Evolutionary conservation across 2,797 vertebrate species (phyloP).

Genomic region (Petrocephalus schoutedeni): DNA sequence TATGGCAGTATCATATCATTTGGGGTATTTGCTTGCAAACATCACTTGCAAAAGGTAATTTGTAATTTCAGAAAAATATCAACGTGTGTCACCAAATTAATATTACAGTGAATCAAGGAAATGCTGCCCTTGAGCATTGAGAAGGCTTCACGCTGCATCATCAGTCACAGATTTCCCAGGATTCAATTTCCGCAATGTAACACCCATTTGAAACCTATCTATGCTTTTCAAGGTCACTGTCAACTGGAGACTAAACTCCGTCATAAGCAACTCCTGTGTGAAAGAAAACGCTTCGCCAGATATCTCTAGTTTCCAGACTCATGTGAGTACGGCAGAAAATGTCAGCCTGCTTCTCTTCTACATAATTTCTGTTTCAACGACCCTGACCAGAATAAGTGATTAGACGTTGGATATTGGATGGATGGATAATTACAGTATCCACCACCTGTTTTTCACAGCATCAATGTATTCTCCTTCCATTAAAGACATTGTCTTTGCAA

Average conservation of each 20-base stretch:
- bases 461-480: neutral
- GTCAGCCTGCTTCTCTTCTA: neutral
- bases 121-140: slow-evolving; percentile 1
- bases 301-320: neutral
- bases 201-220: slow-evolving; percentile 8
- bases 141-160: neutral
- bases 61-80: neutral
- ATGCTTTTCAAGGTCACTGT: slow-evolving; percentile 23
- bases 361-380: neutral
- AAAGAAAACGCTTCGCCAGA: neutral
- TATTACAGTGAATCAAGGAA: neutral
- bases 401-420: neutral
- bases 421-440: neutral
- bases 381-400: neutral
- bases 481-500: neutral
- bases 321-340: neutral
- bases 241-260: slow-evolving; percentile 15
- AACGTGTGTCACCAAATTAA: neutral
- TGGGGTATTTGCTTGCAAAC: neutral
- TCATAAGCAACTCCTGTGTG: neutral
- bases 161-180: neutral
- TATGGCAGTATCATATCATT: neutral
- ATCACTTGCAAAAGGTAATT: neutral
- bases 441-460: neutral
- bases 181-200: slow-evolving; percentile 22